These are phyloP conservation scores for Pristionchus maxplancki DNA, from an alignment of 2,888 invertebrate genomes.

Conservation along the genomic window DNA sequence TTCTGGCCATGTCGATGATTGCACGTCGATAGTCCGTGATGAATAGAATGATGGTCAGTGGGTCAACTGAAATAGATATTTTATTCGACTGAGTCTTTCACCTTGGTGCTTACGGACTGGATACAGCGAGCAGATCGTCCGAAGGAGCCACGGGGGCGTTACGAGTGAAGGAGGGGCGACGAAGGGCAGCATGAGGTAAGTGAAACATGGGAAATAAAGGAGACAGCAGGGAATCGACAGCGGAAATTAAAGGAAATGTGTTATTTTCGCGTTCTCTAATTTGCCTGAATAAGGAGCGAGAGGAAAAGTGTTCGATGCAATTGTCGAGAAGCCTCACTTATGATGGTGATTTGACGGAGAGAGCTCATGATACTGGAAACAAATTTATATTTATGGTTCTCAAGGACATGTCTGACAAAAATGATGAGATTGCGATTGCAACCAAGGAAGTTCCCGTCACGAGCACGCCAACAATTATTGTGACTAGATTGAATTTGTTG, in stretches of 20 bases:
- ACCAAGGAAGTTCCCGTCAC: neutral
- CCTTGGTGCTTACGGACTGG: neutral
- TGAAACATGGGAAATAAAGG: neutral
- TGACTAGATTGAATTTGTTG: neutral
- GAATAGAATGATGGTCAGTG: neutral
- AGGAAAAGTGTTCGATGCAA: neutral
- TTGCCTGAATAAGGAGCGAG: neutral
- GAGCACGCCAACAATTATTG: neutral
- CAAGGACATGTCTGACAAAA: neutral
- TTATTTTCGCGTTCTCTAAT: neutral
- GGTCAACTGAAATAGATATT: neutral
- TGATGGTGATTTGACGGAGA: neutral
- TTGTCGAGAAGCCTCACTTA: neutral
- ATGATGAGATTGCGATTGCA: neutral
- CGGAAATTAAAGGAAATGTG: neutral
- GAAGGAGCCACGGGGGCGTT: neutral
- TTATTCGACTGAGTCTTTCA: too few relatives aligned
- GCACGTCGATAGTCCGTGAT: neutral
- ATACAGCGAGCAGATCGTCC: neutral
- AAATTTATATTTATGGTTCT: too few relatives aligned
- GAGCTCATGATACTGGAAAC: too few relatives aligned
- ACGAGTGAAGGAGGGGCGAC: neutral
- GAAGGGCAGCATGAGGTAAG: neutral
- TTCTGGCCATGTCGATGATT: neutral
- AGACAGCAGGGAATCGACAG: neutral